Evolutionary conservation across 1,140 invertebrate species (phyloP).

Genomic region (Drosophila kanapiae): DNA sequence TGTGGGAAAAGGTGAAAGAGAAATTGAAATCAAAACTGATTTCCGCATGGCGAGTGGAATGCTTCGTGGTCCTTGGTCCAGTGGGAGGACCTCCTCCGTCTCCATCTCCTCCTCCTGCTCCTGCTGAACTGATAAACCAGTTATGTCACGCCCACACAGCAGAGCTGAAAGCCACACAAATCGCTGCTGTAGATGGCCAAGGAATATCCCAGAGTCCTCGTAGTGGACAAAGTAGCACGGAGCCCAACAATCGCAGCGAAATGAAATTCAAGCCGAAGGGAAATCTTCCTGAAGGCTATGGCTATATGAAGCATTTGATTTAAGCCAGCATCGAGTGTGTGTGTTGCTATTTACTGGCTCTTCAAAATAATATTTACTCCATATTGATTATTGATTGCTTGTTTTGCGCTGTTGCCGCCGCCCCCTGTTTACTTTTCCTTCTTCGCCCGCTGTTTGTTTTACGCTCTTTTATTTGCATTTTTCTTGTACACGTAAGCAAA

Average conservation of each 20-base stretch:
- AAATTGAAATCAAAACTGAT: slow-evolving; percentile 61
- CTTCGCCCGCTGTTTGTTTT: slow-evolving; percentile 30
- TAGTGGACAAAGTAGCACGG: slow-evolving; percentile 5
- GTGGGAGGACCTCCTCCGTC: slow-evolving; percentile 6
- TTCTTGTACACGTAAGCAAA: slow-evolving; percentile 33
- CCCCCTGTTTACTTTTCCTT: slow-evolving; percentile 39
- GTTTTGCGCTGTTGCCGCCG: slow-evolving; percentile 11
- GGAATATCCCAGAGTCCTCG: not conserved
- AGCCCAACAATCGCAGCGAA: slow-evolving; percentile 30
- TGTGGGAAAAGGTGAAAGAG: slow-evolving; percentile 31
- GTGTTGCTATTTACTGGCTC: slow-evolving; percentile 24
- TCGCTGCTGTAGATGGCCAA: not conserved
- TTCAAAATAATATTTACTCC: slow-evolving; percentile 43
- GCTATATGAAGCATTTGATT: slow-evolving; percentile 23
- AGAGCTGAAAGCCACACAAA: slow-evolving; percentile 6
- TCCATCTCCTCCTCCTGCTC: not conserved
- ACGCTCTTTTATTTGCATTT: slow-evolving; percentile 50
- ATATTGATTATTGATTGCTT: slow-evolving; percentile 58
- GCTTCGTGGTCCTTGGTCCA: slow-evolving; percentile 10
- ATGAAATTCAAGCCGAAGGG: slow-evolving; percentile 31
- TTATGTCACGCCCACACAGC: slow-evolving; percentile 40
- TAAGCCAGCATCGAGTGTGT: slow-evolving; percentile 3
- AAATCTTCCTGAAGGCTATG: slow-evolving; percentile 13
- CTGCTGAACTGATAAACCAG: slow-evolving; percentile 29
- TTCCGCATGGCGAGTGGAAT: slow-evolving; percentile 36